Base-by-base conservation (phyloP, 92 coral and sea anemone genomes). In the Parazoanthus swiftii region DNA sequence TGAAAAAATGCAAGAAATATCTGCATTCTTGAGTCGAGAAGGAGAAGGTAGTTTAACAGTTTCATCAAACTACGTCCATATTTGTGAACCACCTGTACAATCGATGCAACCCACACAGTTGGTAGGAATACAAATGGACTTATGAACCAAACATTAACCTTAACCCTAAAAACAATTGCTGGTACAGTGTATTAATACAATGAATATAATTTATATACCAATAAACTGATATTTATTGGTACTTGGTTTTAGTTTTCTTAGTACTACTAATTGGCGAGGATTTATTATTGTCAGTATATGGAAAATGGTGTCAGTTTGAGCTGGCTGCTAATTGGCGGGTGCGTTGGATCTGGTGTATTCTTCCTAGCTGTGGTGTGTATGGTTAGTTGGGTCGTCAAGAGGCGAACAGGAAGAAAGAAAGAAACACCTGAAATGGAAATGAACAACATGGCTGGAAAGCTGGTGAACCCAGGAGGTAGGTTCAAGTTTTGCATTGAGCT, bases 271-370 rank as follows among this genome's bases (percentile, higher is more conserved):
- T 18, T 33, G 26, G 18, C 26, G 39, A 74, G 18, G 20, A 7
- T 35, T 42, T n/a, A 6, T 80, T 33, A n/a, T 76, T 51, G 23
- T 21, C 56, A 81, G 89, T 85, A 67, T 48, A 26, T 91, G 81
- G 86, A 86, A 76, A 85, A 46, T 33, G 90, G 85, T 78, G 71
- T 88, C 80, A 8, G 89, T 83, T 11, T 70, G 20, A 84, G 89
- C 79, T 91, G 95, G 95, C 74, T 88, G 46, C 71, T 93, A 82
- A 77, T 93, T 21, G 91, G 91, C 23, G 91, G 91, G 5, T 80
- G 90, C 46, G 85, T 86, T 18, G 94, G 89, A 9, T 43, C 77
- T 4, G 77, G 77, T 4, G 5, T 73, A 15, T 6, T 73, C 5
- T 73, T 43, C 77, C 21, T 73, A 7, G 16, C 23, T 10, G 77